phyloP scores from a whole-genome alignment of 2,888 invertebrate genomes.

The Crossocerus cetratus region DNA sequence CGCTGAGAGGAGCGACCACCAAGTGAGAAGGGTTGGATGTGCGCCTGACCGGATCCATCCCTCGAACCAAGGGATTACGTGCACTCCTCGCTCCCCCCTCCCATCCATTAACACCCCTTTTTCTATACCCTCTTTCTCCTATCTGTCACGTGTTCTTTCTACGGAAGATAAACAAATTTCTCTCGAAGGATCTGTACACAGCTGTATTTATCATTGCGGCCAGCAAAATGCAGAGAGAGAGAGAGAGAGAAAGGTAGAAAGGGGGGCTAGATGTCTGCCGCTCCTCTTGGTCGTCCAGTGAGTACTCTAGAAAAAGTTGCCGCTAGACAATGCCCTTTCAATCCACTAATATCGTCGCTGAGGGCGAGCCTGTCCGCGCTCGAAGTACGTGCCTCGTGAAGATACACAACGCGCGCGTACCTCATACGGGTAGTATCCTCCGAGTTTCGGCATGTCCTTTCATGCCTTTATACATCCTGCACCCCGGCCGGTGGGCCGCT shows the following conservation, averaged over 20 bases:
- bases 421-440: slow-evolving; percentile 44
- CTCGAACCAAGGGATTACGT: neutral
- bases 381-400: neutral
- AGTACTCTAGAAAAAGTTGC: neutral
- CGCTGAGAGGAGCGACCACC: slow-evolving; percentile 17
- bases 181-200: neutral
- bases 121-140: neutral
- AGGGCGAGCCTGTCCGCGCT: slow-evolving; percentile 18
- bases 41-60: neutral
- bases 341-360: slow-evolving; percentile 45
- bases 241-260: neutral
- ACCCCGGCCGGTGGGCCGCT: slow-evolving; percentile 10
- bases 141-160: neutral
- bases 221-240: no score
- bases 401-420: slow-evolving; percentile 30
- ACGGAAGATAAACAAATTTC: neutral
- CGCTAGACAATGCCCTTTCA: slow-evolving; percentile 3
- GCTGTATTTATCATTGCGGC: no score
- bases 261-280: no score
- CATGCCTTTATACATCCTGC: slow-evolving; percentile 40
- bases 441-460: slow-evolving; percentile 51
- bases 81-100: neutral
- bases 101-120: neutral
- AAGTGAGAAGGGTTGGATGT: slow-evolving; percentile 30
- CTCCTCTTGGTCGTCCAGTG: neutral